Evolutionary conservation across 2,113 vertebrate genomes (phyloP).

Genomic region (Dunckerocampus dactyliophorus): DNA sequence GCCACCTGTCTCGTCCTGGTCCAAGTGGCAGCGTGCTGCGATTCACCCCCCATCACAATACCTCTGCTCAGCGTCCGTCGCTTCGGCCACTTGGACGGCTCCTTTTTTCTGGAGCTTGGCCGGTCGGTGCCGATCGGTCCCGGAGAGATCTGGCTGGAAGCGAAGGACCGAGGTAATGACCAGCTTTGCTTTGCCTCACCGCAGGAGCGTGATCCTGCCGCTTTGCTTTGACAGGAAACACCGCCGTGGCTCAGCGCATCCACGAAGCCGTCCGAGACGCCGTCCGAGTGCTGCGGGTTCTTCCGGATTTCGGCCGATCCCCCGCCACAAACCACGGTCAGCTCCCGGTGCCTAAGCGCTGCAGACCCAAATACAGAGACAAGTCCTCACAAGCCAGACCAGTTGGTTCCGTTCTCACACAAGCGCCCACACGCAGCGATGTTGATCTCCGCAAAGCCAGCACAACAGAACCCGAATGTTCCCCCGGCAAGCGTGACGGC

Average conservation of each 20-base stretch:
- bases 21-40: slow-evolving; percentile 13
- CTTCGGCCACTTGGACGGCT: slow-evolving; percentile 55
- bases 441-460: neutral
- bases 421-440: neutral
- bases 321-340: slow-evolving; percentile 28
- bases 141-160: slow-evolving; percentile 66
- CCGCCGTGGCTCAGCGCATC: slow-evolving; percentile 50
- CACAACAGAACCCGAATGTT: neutral
- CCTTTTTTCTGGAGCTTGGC: slow-evolving; percentile 64
- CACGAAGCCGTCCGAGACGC: slow-evolving; percentile 50
- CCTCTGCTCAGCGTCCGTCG: slow-evolving; percentile 56
- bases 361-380: slow-evolving; percentile 45
- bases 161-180: slow-evolving; percentile 39
- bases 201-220: neutral
- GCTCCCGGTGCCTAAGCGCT: slow-evolving; percentile 34
- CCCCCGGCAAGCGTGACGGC: slow-evolving; percentile 3
- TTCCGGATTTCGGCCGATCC: slow-evolving; percentile 55
- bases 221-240: slow-evolving; percentile 20
- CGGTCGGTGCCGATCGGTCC: slow-evolving; percentile 56
- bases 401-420: no score
- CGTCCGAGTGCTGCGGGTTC: slow-evolving; percentile 15
- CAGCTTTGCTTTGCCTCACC: neutral
- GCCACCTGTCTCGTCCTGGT: slow-evolving; percentile 49
- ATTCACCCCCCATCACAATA: slow-evolving; percentile 32
- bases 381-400: slow-evolving; percentile 1